Percentiles rank a stretch among this genome's conserved stretches.
Conservation (phyloP, 2,113 vertebrate species). For the Scalopus aquaticus region DNA sequence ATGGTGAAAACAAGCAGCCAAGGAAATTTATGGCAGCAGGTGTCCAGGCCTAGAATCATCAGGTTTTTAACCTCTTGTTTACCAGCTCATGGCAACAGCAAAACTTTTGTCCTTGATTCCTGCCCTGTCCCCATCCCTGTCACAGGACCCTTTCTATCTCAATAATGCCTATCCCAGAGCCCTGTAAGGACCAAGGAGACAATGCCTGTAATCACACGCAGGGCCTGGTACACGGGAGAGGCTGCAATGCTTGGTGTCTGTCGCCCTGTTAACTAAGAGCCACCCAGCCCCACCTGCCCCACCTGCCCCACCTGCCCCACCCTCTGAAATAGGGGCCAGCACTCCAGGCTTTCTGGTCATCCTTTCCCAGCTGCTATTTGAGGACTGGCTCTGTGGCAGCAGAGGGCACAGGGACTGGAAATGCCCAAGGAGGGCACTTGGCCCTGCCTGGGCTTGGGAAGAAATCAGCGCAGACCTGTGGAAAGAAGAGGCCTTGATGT, state of each 20-base stretch:
- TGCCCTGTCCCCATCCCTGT: no score
- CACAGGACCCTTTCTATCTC: no score
- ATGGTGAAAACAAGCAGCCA: no score
- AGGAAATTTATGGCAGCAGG: no score
- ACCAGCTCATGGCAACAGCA: no score
- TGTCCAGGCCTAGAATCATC: no score
- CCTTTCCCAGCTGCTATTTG: neutral
- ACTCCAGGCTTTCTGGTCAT: neutral
- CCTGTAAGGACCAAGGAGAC: neutral
- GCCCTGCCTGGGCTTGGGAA: neutral
- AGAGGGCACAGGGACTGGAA: neutral
- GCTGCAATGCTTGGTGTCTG: accelerated
- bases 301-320: no score
- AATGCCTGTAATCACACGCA: neutral
- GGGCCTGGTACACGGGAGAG: neutral
- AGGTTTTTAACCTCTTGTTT: no score
- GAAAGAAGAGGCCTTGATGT: neutral
- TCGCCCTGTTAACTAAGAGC: neutral
- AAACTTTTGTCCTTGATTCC: no score
- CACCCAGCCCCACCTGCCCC: no score
- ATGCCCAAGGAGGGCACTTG: neutral
- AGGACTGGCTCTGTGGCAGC: neutral
- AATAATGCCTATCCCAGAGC: neutral
- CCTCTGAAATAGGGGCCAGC: neutral
- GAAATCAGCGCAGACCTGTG: neutral